Percentiles rank a stretch among this genome's conserved stretches.
Conservation (phyloP, 2,797 vertebrate genomes). For the Hybognathus amarus region DNA sequence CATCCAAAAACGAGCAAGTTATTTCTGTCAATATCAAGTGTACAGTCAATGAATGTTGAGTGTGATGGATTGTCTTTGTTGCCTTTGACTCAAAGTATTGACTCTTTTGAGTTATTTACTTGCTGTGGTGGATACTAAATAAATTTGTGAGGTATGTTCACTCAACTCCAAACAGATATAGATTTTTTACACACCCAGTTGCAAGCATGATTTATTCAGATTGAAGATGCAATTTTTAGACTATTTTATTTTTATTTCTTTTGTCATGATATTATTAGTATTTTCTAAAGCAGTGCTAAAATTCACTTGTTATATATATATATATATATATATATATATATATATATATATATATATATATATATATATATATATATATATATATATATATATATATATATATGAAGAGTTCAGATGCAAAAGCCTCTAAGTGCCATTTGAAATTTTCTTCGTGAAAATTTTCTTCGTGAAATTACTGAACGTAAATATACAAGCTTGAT, state of each 20-base stretch:
- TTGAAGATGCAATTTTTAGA: conserved; percentile 12
- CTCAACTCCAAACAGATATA: conserved; percentile 36
- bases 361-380: too few relatives aligned
- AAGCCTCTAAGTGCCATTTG: too few relatives aligned
- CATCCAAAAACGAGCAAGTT: conserved; percentile 1
- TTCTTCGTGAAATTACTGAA: too few relatives aligned
- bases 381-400: too few relatives aligned
- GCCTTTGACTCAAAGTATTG: conserved; percentile 37
- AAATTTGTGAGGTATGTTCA: conserved; percentile 44
- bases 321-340: too few relatives aligned
- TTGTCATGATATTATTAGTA: background rate
- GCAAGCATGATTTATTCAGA: conserved; percentile 28
- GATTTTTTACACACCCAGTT: conserved; percentile 35
- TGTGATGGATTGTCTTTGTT: conserved; percentile 54
- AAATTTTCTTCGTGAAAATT: too few relatives aligned
- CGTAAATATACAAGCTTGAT: too few relatives aligned
- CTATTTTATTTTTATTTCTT: background rate
- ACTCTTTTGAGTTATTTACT: conserved; percentile 26
- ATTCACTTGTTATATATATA: background rate
- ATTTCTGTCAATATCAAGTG: conserved; percentile 32
- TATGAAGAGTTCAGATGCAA: too few relatives aligned
- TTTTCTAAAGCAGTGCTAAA: background rate
- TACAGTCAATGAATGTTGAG: conserved; percentile 39
- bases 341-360: too few relatives aligned
- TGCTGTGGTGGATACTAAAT: conserved; percentile 22